A percentile compares a stretch with the other conserved stretches of the same genome.
These are phyloP conservation scores for Cephalopachus bancanus DNA, from an alignment of 2,797 vertebrate species.

Conservation along the genomic window DNA sequence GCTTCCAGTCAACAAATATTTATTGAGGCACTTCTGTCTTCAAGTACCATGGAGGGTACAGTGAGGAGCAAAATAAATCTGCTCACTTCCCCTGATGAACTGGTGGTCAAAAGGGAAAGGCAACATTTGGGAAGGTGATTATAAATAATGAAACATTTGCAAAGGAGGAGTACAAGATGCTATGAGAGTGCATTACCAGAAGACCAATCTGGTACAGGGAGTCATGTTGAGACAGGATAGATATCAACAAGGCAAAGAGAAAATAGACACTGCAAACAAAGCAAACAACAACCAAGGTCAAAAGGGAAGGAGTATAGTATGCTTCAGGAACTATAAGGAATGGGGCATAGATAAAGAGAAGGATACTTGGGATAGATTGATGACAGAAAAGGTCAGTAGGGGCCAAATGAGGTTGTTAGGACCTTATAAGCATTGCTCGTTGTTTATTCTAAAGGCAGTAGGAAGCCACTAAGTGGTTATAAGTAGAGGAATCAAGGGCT, in stretches of 20 bases:
- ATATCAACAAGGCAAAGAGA: background rate
- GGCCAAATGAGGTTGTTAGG: background rate
- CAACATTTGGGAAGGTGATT: background rate
- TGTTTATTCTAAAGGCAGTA: background rate
- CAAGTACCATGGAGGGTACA: background rate
- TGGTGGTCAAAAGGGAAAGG: background rate
- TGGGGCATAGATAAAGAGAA: background rate
- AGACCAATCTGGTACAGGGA: background rate
- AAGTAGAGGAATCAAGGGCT: background rate
- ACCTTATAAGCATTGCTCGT: rapidly evolving
- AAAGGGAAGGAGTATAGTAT: background rate
- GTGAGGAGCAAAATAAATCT: background rate
- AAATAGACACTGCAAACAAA: background rate
- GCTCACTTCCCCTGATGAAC: background rate
- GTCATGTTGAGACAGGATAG: background rate
- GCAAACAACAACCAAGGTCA: background rate
- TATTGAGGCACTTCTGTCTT: background rate
- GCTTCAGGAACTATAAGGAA: background rate
- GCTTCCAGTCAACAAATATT: slow-evolving; percentile 62
- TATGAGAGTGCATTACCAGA: background rate
- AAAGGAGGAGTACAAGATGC: background rate
- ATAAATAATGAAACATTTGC: background rate
- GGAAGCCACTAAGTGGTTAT: background rate
- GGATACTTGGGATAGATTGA: background rate
- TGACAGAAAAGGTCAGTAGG: background rate